Evolutionary conservation across 2,113 vertebrate genomes (phyloP), one percentile per base, ranked within the genome.

Genomic region (Menura novaehollandiae): DNA sequence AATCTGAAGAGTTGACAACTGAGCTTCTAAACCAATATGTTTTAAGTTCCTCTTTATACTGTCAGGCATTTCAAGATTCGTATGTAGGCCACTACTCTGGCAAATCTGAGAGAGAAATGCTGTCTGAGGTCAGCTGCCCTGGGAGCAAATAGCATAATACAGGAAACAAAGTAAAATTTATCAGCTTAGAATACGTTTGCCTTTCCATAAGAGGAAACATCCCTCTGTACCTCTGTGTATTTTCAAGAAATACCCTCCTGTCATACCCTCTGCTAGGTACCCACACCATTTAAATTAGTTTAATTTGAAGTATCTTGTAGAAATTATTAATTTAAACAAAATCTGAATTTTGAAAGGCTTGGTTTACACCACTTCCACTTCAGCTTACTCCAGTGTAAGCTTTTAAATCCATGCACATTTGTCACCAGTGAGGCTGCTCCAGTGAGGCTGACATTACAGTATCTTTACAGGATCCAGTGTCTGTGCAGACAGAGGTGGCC

Each of bases 41-140:
- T 92, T 89, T 43, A 92, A 95, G 43, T 87, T 87, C 37, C 47
- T 85, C 89, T 85, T 92, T 78, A 75, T 75, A 33, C 22, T 88
- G 75, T 71, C 78, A 63, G 49, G 12, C 47, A 16, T 89, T 88
- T 69, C 37, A 46, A 39, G 27, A 41, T 43, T 55, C 49, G 15
- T 86, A 67, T 69, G 22, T 78, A 84, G 39, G 52, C 52, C 43
- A 66, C 30, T 4, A 2, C 41, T 73, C 24, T 62, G 18, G 28
- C 51, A 91, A 89, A 75, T 82, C 52, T 82, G 41, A 78, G 35
- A 59, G 32, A 72, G 28, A 82, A 43, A 82, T 51, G 33, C 27
- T 82, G 17, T 72, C 28, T 76, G 37, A 74, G 60, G 35, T 76
- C 46, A 72, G 52, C 30, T 89, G 28, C 33, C 33, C 47, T 67